Evolutionary conservation across 2,888 invertebrate genomes (phyloP).

Genomic region (Cantharis rufa): DNA sequence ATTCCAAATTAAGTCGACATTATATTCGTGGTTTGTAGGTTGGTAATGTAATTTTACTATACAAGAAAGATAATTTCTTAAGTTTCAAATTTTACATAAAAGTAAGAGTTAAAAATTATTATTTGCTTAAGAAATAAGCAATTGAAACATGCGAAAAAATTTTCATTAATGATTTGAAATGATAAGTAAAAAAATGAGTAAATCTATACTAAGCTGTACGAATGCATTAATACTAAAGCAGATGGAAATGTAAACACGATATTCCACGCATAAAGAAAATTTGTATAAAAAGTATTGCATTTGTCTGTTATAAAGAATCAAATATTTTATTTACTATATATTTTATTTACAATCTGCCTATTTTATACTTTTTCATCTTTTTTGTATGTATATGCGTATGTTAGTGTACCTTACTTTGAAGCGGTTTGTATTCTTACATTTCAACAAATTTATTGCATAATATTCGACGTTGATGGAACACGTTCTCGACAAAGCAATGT

Average conservation of each 20-base stretch:
- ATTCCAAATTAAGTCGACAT: too few relatives aligned
- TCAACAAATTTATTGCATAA: conserved; percentile 9
- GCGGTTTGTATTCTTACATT: conserved; percentile 11
- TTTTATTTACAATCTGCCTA: not conserved
- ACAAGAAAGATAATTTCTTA: too few relatives aligned
- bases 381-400: not conserved
- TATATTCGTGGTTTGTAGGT: too few relatives aligned
- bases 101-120: too few relatives aligned
- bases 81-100: too few relatives aligned
- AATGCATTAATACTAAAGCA: not conserved
- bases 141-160: too few relatives aligned
- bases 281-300: not conserved
- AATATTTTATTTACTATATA: not conserved
- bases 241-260: not conserved
- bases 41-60: too few relatives aligned
- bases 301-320: not conserved
- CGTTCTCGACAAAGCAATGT: conserved; percentile 15
- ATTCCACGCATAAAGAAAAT: not conserved
- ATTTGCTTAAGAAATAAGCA: too few relatives aligned
- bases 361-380: not conserved
- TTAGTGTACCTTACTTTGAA: not conserved
- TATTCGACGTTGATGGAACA: conserved; percentile 14
- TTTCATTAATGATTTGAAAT: too few relatives aligned
- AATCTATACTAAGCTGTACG: not conserved
- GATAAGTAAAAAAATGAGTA: too few relatives aligned